These are phyloP conservation scores for Gastracanthus pulcherrimus DNA, from an alignment of 2,888 invertebrate species.

Conservation along the genomic window DNA sequence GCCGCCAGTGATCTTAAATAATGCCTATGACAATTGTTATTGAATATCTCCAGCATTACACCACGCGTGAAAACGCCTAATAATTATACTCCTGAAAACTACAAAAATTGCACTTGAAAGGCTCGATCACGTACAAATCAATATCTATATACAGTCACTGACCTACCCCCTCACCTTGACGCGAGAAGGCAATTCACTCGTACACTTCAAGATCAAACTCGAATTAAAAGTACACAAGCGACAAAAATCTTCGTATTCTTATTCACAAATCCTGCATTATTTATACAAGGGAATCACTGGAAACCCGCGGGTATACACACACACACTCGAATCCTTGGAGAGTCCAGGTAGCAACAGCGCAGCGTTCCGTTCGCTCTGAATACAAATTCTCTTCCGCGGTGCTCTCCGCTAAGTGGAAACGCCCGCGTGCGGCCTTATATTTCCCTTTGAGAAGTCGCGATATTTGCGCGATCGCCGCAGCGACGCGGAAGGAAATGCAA, in stretches of 20 bases:
- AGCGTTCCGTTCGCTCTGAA: background rate
- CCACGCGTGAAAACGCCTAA: no score
- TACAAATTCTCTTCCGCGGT: background rate
- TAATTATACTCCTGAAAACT: no score
- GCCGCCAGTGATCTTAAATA: no score
- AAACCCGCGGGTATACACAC: background rate
- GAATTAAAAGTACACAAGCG: no score
- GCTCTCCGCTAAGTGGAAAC: background rate
- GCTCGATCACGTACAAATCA: background rate
- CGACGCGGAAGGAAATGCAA: no score
- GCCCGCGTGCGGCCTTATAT: no score
- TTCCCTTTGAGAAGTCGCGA: no score
- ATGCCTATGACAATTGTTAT: no score
- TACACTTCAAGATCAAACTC: background rate
- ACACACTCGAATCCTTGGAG: background rate
- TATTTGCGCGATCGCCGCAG: no score
- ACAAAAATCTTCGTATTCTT: background rate
- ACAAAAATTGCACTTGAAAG: no score
- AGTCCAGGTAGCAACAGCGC: background rate
- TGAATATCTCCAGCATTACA: no score
- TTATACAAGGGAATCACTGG: background rate
- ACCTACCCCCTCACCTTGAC: constrained; percentile 9
- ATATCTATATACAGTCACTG: background rate
- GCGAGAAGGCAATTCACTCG: background rate
- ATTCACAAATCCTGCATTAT: background rate